Conservation (phyloP, 2,888 invertebrate genomes). For the Melipona beecheii region DNA sequence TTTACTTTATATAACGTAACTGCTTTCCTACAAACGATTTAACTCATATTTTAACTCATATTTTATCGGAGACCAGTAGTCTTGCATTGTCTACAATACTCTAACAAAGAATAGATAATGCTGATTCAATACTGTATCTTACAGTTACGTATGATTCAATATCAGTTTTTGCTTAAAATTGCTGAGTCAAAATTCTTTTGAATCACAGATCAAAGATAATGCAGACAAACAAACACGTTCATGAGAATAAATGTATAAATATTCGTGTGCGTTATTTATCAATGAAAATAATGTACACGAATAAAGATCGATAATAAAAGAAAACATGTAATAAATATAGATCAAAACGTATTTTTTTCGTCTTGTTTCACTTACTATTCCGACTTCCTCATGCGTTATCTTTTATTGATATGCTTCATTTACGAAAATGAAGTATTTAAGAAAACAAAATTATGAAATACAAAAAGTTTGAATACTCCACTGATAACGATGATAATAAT, state of each 20-base stretch:
- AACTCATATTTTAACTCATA: not conserved
- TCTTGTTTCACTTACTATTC: not conserved
- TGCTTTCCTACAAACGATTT: not conserved
- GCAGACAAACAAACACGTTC: not conserved
- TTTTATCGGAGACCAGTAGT: not conserved
- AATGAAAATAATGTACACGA: not conserved
- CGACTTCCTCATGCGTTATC: constrained; percentile 2
- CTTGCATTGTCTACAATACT: not conserved
- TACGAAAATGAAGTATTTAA: not conserved
- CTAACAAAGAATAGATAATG: not conserved
- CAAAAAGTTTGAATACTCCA: not conserved
- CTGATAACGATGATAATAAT: not conserved
- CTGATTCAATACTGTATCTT: not conserved
- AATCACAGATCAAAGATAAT: constrained; percentile 20
- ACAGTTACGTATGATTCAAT: not conserved
- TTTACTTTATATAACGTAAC: constrained; percentile 38
- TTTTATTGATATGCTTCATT: not conserved
- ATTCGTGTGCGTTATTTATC: not conserved
- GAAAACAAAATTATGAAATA: not conserved
- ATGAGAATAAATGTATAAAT: not conserved
- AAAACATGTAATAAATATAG: not conserved
- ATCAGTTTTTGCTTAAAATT: not conserved
- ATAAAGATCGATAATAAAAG: not conserved
- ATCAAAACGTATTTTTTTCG: not conserved
- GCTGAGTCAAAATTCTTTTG: constrained; percentile 1